Base-by-base conservation (phyloP, 2,113 vertebrate genomes). In the Herpetotheres cachinnans region DNA sequence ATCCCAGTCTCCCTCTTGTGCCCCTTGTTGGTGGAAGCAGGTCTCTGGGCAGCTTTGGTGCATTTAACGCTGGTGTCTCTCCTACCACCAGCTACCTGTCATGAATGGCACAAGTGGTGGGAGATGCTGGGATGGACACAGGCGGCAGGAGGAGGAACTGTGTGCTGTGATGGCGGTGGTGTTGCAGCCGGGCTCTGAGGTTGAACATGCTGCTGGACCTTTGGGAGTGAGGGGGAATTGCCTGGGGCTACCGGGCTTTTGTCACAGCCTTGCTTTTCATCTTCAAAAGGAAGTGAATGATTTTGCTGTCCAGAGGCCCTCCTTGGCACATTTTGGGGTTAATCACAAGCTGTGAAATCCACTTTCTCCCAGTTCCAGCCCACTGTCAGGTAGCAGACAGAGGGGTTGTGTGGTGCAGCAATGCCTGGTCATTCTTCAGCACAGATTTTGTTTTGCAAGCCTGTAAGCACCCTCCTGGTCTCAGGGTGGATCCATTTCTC, bases 1-100 rank as follows among this genome's bases (percentile, higher is more conserved):
- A 34, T 34, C 17, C 24, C 7, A 2, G 3, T 40, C 36, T 17
- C 7, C 11, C 0, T 63, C 14, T 79, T 0, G 0, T 34, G 13
- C 13, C 24, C 21, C 11, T 65, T 44, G 34, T 9, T 70, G 42
- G 36, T 54, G 62, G 54, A 34, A 79, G 56, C n/a, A 54, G 42
- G 19, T 67, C 16, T 44, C 27, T 69, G 47, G 38, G 52, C 18
- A 55, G 47, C 18, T 79, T 50, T 79, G 16, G n/a, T 67, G 52
- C 29, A 7, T 36, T 59, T 69, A 47, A 34, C 40, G 36, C 9
- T 1, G 0, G 11, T n/a, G 11, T 29, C 21, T 79, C 36, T 86
- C 59, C 65, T 44, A n/a, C 10, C 16, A 24, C 12, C 15, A 32
- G 44, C 32, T 67, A 26, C 34, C 18, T 36, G 16, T 47, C 47